These are phyloP conservation scores for Crambe crambe DNA, from an alignment of 37 sponge, comb jelly and placozoan genomes.

Conservation along the genomic window DNA sequence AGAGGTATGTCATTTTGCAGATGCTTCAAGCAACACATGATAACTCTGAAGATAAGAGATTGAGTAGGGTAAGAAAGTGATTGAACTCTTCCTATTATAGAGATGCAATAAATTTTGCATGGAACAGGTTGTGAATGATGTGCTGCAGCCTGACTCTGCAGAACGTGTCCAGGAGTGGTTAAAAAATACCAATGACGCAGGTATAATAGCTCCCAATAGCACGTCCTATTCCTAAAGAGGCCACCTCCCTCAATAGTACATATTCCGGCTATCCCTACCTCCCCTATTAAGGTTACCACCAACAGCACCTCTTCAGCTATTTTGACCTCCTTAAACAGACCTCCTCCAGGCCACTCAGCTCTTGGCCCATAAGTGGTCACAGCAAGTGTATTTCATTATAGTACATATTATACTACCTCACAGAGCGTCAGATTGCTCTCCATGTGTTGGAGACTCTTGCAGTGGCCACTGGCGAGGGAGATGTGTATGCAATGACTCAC, in stretches of 20 bases:
- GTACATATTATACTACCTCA: no score
- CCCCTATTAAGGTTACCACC: no score
- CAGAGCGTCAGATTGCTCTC: conserved; percentile 38
- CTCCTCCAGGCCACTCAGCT: neutral
- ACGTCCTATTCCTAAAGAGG: no score
- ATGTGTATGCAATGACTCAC: neutral
- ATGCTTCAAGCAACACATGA: conserved; percentile 30
- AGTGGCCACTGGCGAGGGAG: conserved; percentile 2
- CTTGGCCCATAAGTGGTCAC: neutral
- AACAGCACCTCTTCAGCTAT: no score
- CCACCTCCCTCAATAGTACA: no score
- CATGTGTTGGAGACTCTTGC: conserved; percentile 36
- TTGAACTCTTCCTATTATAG: neutral
- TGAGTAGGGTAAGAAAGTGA: conserved; percentile 19
- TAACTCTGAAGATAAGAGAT: conserved; percentile 28
- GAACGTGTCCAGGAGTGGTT: conserved; percentile 49
- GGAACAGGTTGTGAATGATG: conserved; percentile 35
- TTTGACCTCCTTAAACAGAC: no score
- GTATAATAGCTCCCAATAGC: no score
- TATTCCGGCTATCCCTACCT: no score
- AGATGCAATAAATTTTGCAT: neutral
- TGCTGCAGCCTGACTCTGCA: conserved; percentile 30
- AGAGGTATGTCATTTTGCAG: conserved; percentile 30
- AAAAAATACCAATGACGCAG: conserved; percentile 15
- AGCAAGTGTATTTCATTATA: no score